Conservation (phyloP, 2,113 vertebrate species). For the Hypocryptadius cinnamomeus region DNA sequence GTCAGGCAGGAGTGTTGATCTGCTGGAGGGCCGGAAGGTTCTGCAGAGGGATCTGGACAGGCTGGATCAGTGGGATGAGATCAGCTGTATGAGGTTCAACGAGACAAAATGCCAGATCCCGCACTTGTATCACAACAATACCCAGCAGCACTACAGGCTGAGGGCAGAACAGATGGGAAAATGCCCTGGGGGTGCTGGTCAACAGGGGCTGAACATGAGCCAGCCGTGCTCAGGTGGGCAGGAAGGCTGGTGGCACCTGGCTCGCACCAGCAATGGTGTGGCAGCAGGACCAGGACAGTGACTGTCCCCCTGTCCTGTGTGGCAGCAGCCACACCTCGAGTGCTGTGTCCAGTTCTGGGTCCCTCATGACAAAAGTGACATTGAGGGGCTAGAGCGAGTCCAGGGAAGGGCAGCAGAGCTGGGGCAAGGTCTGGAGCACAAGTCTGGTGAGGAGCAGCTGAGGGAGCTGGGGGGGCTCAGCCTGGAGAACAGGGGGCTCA, state of each 20-base stretch:
- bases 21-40: neutral
- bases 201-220: neutral
- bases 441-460: neutral
- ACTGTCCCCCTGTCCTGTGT: neutral
- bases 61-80: neutral
- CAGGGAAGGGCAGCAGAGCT: neutral
- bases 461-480: neutral
- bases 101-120: neutral
- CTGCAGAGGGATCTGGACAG: neutral
- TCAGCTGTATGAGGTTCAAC: neutral
- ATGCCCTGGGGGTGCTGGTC: neutral
- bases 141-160: accelerated
- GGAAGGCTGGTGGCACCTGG: neutral
- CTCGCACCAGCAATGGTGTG: neutral
- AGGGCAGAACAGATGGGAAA: neutral
- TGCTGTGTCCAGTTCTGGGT: neutral
- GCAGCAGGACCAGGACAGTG: neutral
- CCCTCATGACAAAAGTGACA: neutral
- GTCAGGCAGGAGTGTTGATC: neutral
- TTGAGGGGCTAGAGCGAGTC: neutral
- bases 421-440: neutral
- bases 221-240: neutral
- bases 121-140: neutral
- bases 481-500: neutral
- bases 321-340: neutral